These are phyloP conservation scores for Eurytoma adleriae DNA, from an alignment of 2,888 invertebrate genomes.

Conservation along the genomic window DNA sequence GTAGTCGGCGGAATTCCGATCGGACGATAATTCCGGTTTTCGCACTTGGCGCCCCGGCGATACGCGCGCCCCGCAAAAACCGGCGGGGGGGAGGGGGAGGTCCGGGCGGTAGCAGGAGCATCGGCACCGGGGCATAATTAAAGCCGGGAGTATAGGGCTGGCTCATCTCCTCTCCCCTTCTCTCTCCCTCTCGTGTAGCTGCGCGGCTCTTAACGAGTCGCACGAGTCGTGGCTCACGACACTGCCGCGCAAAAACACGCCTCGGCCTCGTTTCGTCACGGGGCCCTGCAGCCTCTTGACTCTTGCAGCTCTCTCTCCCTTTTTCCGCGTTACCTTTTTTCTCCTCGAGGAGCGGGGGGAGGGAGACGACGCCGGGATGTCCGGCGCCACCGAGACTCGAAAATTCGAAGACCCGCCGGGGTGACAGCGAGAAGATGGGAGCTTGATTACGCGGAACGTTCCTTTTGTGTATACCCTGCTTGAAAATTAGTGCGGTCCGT, in stretches of 20 bases:
- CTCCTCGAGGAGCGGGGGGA: background rate
- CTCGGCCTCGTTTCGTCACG: constrained; percentile 61
- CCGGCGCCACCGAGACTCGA: constrained; percentile 34
- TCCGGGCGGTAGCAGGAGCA: constrained; percentile 6
- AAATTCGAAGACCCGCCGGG: background rate
- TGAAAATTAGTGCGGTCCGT: too few relatives aligned
- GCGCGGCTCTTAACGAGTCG: constrained; percentile 63
- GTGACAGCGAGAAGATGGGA: background rate
- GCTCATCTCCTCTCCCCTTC: constrained; percentile 5
- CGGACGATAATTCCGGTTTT: constrained; percentile 55
- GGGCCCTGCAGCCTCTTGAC: constrained; percentile 54
- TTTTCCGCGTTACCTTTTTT: constrained; percentile 53
- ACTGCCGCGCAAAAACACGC: constrained; percentile 60
- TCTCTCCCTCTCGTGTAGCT: background rate
- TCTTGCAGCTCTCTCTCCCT: constrained; percentile 37
- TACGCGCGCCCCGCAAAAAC: background rate
- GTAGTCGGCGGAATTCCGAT: constrained; percentile 36
- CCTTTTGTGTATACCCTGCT: too few relatives aligned
- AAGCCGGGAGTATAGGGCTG: constrained; percentile 22
- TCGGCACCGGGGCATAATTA: constrained; percentile 49
- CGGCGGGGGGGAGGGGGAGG: background rate
- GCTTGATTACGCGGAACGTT: too few relatives aligned
- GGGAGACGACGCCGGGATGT: constrained; percentile 49
- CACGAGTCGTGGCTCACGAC: constrained; percentile 64
- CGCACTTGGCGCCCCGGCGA: constrained; percentile 57